Evolutionary conservation across 2,113 vertebrate genomes (phyloP).

Genomic region (Equus przewalskii): DNA sequence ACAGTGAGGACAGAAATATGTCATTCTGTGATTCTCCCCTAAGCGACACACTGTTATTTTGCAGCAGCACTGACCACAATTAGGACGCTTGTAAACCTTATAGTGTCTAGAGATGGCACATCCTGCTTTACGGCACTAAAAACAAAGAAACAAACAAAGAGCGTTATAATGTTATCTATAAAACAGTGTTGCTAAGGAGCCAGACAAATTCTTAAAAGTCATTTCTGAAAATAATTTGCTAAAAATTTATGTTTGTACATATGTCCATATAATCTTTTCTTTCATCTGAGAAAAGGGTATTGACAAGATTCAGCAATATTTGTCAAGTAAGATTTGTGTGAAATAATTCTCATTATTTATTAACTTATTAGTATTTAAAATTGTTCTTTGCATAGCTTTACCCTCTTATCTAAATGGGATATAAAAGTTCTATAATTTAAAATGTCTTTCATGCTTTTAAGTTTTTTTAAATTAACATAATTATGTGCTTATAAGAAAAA

Average conservation of each 20-base stretch:
- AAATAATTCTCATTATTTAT: constrained; percentile 64
- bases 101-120: constrained; percentile 92
- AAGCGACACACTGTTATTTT: constrained; percentile 94
- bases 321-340: constrained; percentile 47
- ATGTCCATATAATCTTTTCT: neutral
- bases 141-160: neutral
- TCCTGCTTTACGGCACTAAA: constrained; percentile 92
- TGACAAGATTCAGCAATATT: constrained; percentile 17
- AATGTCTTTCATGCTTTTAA: constrained; percentile 60
- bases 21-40: constrained; percentile 94
- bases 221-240: constrained; percentile 19
- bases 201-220: constrained; percentile 16
- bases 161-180: neutral
- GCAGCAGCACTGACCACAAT: constrained; percentile 90
- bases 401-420: constrained; percentile 65
- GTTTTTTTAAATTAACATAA: constrained; percentile 67
- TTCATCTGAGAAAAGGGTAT: constrained; percentile 56
- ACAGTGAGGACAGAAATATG: constrained; percentile 94
- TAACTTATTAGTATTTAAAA: constrained; percentile 59
- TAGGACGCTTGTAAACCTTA: constrained; percentile 93
- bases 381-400: constrained; percentile 55
- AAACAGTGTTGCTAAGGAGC: neutral
- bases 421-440: constrained; percentile 70
- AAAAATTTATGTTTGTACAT: neutral
- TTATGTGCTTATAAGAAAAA: constrained; percentile 66